Percentiles rank a stretch among this genome's conserved stretches.
Evolutionary conservation across 2,797 vertebrate species (phyloP).

Genomic region (Ceryle rudis): DNA sequence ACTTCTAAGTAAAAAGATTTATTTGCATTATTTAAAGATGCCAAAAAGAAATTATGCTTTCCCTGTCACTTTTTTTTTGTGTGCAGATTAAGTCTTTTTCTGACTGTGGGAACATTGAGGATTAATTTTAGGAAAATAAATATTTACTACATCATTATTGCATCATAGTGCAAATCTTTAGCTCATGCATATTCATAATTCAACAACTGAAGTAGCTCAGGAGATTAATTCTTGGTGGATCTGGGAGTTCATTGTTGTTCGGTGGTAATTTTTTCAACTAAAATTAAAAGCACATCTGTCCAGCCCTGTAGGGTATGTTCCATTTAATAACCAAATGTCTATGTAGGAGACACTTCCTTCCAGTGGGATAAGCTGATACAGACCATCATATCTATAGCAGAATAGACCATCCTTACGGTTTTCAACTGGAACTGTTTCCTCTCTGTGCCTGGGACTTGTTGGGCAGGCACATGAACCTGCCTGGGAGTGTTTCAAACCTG

Average conservation of each 20-base stretch:
- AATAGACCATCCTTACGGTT: not conserved
- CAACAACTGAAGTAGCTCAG: not conserved
- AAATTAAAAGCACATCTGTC: not conserved
- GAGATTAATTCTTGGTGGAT: not conserved
- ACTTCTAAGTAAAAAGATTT: not conserved
- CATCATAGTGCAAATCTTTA: not conserved
- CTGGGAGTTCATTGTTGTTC: not conserved
- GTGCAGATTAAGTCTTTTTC: not conserved
- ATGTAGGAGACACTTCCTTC: not conserved
- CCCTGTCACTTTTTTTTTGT: not conserved
- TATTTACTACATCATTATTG: not conserved
- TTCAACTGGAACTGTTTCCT: not conserved
- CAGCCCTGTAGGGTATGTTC: not conserved
- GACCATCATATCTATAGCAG: not conserved
- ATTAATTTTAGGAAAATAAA: not conserved
- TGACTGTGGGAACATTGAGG: not conserved
- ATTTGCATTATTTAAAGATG: not conserved
- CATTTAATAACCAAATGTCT: not conserved
- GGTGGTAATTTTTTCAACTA: not conserved
- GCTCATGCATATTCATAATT: not conserved
- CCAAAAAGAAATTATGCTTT: not conserved
- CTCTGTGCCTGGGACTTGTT: rapidly evolving
- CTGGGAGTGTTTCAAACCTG: not conserved
- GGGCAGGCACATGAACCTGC: not conserved
- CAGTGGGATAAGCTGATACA: not conserved